Evolutionary conservation across 2,888 invertebrate genomes (phyloP), one percentile per base, ranked within the genome.

Genomic region (Noctua fimbriata): DNA sequence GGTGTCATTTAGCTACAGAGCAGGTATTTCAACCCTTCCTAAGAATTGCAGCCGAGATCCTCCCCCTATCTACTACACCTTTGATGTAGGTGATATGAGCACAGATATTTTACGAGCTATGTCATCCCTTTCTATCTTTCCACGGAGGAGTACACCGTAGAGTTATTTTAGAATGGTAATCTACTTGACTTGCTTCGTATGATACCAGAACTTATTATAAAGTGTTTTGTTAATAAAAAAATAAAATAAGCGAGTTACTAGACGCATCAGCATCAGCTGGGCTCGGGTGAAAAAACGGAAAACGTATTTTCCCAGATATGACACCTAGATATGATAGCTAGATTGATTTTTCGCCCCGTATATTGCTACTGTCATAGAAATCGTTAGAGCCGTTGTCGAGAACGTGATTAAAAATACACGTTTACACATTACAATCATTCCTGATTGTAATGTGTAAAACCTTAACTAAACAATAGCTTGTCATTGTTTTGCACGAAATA

Each of bases 81-180:
- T 94, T 94, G 94, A 94, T 94, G 93, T 93, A 92, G 83, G 84
- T 89, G 91, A 93, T 91, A 93, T 88, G 86, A 79, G 89, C 83
- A 86, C 76, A 90, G 89, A 90, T 92, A 92, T 92, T 91, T 89
- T 78, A 78, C 75, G 82, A 84, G 89, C 78, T 85, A 92, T 93
- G 89, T 89, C 76, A 49, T 55, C 28, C 49, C 60, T 41, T 24
- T 41, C 21, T 28, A n/a, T n/a, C 58, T 12, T 28, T 49, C 6
- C 16, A 36, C 1, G 10, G 3, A 49, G n/a, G 18, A 32, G 41
- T 5, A 72, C 21, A 41, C 28, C 9, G 7, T 28, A 9, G 2
- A 28, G 28, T 63, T 32, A 63, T 63, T 32, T 2, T 63, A 63
- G 9, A 63, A 63, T 32, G 18, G 7, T 18, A 18, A 60, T 16